Conservation (phyloP, 2,888 invertebrate species). For the Aleiodes testaceus region DNA sequence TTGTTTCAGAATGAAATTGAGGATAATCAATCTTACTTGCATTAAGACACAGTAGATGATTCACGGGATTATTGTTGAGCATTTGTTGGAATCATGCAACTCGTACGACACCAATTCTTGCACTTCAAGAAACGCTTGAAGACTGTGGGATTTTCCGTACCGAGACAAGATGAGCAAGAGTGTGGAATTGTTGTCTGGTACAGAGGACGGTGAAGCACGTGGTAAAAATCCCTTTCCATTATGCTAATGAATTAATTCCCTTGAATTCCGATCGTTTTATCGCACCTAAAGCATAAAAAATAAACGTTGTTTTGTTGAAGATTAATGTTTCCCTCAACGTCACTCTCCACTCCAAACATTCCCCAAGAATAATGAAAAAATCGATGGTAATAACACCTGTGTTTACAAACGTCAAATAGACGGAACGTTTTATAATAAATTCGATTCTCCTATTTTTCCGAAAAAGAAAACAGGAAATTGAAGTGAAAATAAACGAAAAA, state of each 20-base stretch:
- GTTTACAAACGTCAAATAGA: no score
- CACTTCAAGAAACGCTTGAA: constrained; percentile 67
- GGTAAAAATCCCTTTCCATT: constrained; percentile 54
- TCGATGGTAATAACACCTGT: neutral
- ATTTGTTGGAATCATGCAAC: constrained; percentile 61
- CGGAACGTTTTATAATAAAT: no score
- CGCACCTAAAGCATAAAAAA: no score
- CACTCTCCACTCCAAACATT: neutral
- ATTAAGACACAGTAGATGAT: constrained; percentile 52
- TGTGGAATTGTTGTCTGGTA: constrained; percentile 68
- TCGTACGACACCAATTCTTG: constrained; percentile 58
- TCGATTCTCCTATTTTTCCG: no score
- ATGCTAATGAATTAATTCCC: no score
- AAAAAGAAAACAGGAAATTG: no score
- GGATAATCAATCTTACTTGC: neutral
- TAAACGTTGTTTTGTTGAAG: no score
- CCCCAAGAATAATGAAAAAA: neutral
- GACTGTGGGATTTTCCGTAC: constrained; percentile 48
- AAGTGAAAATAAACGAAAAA: no score
- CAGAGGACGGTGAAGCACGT: constrained; percentile 66
- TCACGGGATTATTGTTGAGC: constrained; percentile 51
- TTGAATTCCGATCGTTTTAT: no score
- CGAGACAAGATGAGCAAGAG: constrained; percentile 66
- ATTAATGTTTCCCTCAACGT: neutral
- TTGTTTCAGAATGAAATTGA: constrained; percentile 23